Base-by-base conservation (phyloP, 2,888 invertebrate genomes). In the Ischnus inquisitorius region DNA sequence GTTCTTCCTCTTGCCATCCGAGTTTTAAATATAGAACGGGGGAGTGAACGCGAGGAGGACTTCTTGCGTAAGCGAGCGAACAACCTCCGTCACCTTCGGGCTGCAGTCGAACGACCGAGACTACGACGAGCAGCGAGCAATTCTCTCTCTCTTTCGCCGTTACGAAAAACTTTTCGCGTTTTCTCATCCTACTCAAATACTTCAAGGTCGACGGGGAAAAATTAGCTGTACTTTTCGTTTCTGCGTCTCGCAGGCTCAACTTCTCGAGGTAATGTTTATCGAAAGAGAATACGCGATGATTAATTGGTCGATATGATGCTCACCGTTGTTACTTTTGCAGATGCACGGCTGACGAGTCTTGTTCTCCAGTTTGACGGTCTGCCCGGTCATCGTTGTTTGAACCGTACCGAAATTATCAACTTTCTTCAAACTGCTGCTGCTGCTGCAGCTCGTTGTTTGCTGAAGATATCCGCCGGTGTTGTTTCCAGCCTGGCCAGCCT, bases 281-380 rank as follows among this genome's bases (percentile, higher is more conserved):
- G 34, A 34, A 34, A 34, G 34, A 5, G 5, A 8, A 34, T 6
- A 34, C 34, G 34, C 0, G 0, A 8, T 6, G 8, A 34, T 34
- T 34, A 34, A 34, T 6, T 4, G 1, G 19, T 72, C 68, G 39
- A 68, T 79, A 6, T 5, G 22, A 43, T 76, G 83, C 92, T 87
- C 83, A 92, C 92, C 91, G 82, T 90, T 92, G 86, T 89, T 91
- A 88, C 87, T 92, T 87, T 90, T 92, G 89, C 92, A 92, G 75
- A 92, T 88, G 84, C 92, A 92, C 77, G 92, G 89, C 86, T 92
- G 92, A 85, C 91, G 89, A 72, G 87, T 88, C 79, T 92, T 92
- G 90, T 92, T 92, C 88, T 92, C 92, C 86, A 92, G 88, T 88
- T 92, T 92, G 78, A 92, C 91, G 25, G 92, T 92, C 86, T 92